These are phyloP conservation scores for Tenthredo livida DNA, from an alignment of 2,888 invertebrate genomes.

Conservation along the genomic window DNA sequence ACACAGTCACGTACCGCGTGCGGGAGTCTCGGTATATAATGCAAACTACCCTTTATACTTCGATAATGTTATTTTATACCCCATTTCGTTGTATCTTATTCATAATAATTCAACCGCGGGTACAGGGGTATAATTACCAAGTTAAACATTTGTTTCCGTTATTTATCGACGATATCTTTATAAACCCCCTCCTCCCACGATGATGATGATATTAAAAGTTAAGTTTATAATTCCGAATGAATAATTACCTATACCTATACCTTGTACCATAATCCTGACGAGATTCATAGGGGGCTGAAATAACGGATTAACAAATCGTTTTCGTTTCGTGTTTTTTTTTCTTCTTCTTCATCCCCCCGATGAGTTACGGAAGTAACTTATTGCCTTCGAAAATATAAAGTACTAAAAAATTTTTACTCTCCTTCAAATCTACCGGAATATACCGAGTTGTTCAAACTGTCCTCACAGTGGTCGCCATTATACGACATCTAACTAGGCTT, in stretches of 20 bases:
- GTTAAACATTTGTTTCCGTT: background rate
- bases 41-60: background rate
- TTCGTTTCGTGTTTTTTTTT: background rate
- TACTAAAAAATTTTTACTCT: background rate
- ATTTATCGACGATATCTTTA: background rate
- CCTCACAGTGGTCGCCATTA: background rate
- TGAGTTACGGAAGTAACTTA: background rate
- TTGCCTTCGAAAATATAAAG: background rate
- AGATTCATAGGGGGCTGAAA: background rate
- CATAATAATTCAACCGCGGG: too few species aligned
- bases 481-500: constrained; percentile 35
- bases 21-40: background rate
- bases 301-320: background rate
- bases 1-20: too few species aligned
- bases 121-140: background rate
- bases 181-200: background rate
- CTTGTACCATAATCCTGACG: background rate
- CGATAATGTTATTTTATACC: background rate
- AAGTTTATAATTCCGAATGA: constrained; percentile 34
- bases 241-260: constrained; percentile 44
- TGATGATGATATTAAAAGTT: background rate
- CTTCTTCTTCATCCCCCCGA: background rate
- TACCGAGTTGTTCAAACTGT: background rate
- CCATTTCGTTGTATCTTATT: background rate
- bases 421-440: background rate